A percentile compares a stretch with the other conserved stretches of the same genome.
These are phyloP conservation scores for Eilema depressum DNA, from an alignment of 2,888 invertebrate genomes.

Conservation along the genomic window DNA sequence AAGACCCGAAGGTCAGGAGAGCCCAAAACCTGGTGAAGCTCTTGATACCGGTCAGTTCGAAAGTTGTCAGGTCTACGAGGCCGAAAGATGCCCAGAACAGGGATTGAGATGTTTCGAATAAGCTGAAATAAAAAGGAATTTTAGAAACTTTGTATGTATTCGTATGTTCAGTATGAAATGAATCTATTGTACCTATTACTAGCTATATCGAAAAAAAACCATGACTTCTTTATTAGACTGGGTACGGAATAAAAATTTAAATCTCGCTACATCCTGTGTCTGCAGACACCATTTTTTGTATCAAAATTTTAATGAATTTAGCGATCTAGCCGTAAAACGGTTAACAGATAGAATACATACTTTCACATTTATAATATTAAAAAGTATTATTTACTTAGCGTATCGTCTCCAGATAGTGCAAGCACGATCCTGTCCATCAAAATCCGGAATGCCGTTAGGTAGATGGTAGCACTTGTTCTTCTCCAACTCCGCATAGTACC, in stretches of 20 bases:
- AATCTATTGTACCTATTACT: too few relatives aligned
- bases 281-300: too few relatives aligned
- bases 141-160: not conserved
- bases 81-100: slow-evolving; percentile 99
- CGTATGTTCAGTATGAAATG: too few relatives aligned
- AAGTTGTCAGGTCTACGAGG: slow-evolving; percentile 96
- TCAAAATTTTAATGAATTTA: not conserved
- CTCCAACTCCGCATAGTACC: slow-evolving; percentile 97
- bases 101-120: slow-evolving; percentile 99
- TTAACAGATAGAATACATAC: too few relatives aligned
- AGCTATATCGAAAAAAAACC: too few relatives aligned
- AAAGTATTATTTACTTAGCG: slow-evolving; percentile 90
- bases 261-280: too few relatives aligned
- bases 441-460: slow-evolving; percentile 92
- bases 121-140: slow-evolving; percentile 84
- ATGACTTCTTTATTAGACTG: too few relatives aligned
- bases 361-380: not conserved
- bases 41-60: slow-evolving; percentile 97
- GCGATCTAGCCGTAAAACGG: not conserved
- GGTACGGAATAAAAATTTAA: too few relatives aligned
- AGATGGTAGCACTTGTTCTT: slow-evolving; percentile 94
- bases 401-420: slow-evolving; percentile 96
- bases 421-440: slow-evolving; percentile 93
- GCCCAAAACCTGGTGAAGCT: slow-evolving; percentile 99
- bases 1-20: slow-evolving; percentile 98